Base-by-base conservation (phyloP, 2,888 invertebrate genomes). In the Xestia xanthographa region DNA sequence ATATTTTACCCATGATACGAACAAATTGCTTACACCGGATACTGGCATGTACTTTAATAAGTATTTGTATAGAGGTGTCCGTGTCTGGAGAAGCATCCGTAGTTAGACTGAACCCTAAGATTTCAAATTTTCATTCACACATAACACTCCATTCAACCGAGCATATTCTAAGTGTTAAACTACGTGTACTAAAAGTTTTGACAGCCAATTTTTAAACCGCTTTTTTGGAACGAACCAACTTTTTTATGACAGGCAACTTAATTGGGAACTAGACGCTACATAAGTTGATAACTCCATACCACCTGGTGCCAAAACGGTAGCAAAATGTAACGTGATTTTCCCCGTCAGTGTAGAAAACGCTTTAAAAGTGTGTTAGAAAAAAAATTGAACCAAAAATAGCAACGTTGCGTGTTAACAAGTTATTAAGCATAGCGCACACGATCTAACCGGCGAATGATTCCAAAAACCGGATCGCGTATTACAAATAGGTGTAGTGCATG, bases 361-460 rank as follows among this genome's bases (percentile, higher is more conserved):
- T 70, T 72, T 72, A 72, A 45, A 71, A 74, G 26, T 38, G 60
- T 60, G 56, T 75, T 73, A 72, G 56, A 79, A 41, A 87, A 79
- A 79, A 76, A 68, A 20, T 41, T 72, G 8, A 53, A 67, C 81
- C 68, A 72, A 76, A 87, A 83, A 86, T 87, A 87, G 80, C 71
- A n/a, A 12, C 17, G 43, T 87, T 80, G 87, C 87, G 82, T 87
- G 87, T 58, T 58, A 4, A 45, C n/a, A 9, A 58, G 83, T 80
- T 82, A 85, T 87, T 87, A 88, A 83, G 71, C 60, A 70, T 29
- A 58, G 80, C 72, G 75, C 74, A 86, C 88, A 86, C 88, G 66
- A 76, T 78, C 77, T 82, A 66, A 79, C 66, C 60, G 69, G 58
- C 73, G 71, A 79, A 85, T 79, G 68, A 87, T 80, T 83, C 56